A percentile compares a stretch with the other conserved stretches of the same genome.
These are phyloP conservation scores for Clinocottus analis DNA, from an alignment of 2,113 vertebrate species.

Conservation along the genomic window DNA sequence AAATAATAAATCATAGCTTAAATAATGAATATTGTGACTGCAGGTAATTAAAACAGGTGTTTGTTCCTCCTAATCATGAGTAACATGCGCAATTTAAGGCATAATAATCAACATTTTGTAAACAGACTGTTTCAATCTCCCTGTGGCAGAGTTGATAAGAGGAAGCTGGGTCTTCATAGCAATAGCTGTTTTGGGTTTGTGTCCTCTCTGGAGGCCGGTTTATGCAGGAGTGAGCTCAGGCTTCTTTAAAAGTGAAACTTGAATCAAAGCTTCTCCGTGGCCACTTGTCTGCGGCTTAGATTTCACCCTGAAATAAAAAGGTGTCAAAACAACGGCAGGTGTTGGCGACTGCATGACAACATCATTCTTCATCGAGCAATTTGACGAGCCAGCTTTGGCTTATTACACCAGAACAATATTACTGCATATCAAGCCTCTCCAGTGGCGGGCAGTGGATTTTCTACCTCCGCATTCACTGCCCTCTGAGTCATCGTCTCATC, in stretches of 20 bases:
- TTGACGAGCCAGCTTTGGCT: not conserved
- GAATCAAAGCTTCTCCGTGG: conserved; percentile 53
- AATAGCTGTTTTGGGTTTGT: conserved; percentile 62
- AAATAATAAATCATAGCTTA: conserved; percentile 56
- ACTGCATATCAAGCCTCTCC: too few relatives aligned
- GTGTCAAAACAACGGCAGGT: not conserved
- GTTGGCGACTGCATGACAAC: conserved; percentile 1
- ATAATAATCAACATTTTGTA: conserved; percentile 57
- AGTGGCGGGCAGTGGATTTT: too few relatives aligned
- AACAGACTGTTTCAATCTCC: conserved; percentile 58
- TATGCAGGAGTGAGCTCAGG: conserved; percentile 61
- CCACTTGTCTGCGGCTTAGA: conserved; percentile 57
- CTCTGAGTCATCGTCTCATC: too few relatives aligned
- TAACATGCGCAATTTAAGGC: conserved; percentile 56
- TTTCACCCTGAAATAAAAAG: too few relatives aligned
- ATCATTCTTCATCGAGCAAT: conserved; percentile 1
- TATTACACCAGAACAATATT: not conserved
- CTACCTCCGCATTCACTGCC: too few relatives aligned
- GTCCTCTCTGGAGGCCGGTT: conserved; percentile 44
- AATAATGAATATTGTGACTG: conserved; percentile 54
- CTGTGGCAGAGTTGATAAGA: conserved; percentile 60
- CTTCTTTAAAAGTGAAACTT: conserved; percentile 60
- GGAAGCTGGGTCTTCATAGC: conserved; percentile 63
- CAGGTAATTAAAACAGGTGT: conserved; percentile 68
- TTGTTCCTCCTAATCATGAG: conserved; percentile 46